phyloP scores from a whole-genome alignment of 2,888 invertebrate species.

The Dugesia japonica region DNA sequence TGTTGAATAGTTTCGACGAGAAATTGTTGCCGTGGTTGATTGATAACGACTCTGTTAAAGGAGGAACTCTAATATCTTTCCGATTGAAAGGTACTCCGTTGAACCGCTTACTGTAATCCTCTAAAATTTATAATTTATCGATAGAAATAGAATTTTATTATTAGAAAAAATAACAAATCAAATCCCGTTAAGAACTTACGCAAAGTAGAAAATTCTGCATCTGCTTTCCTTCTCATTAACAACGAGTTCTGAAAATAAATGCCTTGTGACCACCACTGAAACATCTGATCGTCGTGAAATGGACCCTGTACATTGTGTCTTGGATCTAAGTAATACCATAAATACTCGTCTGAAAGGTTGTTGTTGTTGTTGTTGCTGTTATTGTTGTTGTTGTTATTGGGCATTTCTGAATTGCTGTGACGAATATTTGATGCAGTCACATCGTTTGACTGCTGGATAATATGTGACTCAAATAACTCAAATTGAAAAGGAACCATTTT shows the following conservation, averaged over 20 bases:
- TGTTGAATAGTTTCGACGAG: neutral
- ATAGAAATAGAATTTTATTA: no score
- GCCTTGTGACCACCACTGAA: neutral
- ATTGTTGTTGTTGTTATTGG: neutral
- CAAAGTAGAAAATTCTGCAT: neutral
- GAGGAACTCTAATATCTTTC: constrained; percentile 5
- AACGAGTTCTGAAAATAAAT: constrained; percentile 1
- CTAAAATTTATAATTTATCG: neutral
- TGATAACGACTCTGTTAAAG: neutral
- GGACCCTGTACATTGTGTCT: neutral
- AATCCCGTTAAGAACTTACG: neutral
- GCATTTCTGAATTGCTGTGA: neutral
- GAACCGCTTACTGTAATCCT: constrained; percentile 1
- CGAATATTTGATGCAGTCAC: constrained; percentile 1
- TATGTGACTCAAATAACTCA: neutral
- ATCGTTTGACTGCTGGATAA: neutral
- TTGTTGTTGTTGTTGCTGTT: no score
- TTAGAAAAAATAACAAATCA: neutral
- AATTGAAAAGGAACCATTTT: neutral
- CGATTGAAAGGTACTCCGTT: neutral
- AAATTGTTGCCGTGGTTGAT: neutral
- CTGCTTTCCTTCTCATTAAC: neutral
- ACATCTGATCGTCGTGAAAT: constrained; percentile 3
- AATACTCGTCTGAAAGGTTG: neutral
- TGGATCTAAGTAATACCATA: neutral